Evolutionary conservation across 2,113 vertebrate species (phyloP).

Genomic region (Gasterosteus aculeatus): DNA sequence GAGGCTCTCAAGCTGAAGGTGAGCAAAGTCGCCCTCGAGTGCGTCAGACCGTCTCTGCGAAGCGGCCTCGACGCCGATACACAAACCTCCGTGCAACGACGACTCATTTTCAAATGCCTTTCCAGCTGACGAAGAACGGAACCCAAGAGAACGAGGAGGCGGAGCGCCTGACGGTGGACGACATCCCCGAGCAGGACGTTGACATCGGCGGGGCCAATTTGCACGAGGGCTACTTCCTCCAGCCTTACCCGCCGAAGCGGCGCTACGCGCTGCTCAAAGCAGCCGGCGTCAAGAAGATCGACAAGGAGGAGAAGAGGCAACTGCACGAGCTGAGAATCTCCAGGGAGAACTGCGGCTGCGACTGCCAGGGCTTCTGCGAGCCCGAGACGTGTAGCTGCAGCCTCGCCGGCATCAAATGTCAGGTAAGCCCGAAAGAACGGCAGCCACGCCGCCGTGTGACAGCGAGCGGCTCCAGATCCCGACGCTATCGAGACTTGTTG

Average conservation of each 20-base stretch:
- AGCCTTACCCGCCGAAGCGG: constrained; percentile 89
- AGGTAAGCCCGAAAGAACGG: constrained; percentile 79
- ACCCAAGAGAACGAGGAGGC: constrained; percentile 87
- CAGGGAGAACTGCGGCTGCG: constrained; percentile 93
- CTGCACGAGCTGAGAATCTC: constrained; percentile 90
- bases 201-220: constrained; percentile 82
- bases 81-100: not conserved
- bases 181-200: constrained; percentile 87
- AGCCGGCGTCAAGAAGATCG: constrained; percentile 91
- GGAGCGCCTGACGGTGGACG: constrained; percentile 87
- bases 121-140: constrained; percentile 88
- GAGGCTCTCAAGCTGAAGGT: constrained; percentile 88
- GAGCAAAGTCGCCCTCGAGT: not conserved
- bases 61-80: not conserved
- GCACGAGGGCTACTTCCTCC: constrained; percentile 89
- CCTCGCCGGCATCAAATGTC: constrained; percentile 95
- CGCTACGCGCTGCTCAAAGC: constrained; percentile 89
- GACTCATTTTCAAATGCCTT: not conserved
- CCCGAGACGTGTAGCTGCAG: constrained; percentile 95
- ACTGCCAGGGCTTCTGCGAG: constrained; percentile 92
- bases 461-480: not conserved
- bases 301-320: constrained; percentile 93
- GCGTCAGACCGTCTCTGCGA: not conserved
- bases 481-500: not conserved
- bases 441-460: not conserved